These are phyloP conservation scores for Tipula vernalis DNA, from an alignment of 2,888 invertebrate genomes.

Conservation along the genomic window DNA sequence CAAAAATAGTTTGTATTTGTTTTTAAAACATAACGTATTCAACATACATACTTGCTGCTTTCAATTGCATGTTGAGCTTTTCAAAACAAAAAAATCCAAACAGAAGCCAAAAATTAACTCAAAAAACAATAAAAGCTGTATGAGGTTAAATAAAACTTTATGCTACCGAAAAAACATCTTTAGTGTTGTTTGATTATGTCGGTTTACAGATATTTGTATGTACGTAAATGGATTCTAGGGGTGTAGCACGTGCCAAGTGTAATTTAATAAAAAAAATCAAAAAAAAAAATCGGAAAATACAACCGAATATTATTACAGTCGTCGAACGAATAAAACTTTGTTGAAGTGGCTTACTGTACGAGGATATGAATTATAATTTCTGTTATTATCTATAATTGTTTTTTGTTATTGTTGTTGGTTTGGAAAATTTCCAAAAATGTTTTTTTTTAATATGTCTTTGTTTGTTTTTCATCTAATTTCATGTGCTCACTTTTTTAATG, in stretches of 20 bases:
- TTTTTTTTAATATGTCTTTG: background rate
- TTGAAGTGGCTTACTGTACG: background rate
- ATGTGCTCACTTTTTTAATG: background rate
- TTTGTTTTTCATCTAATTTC: background rate
- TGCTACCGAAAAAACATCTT: background rate
- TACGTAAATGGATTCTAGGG: background rate
- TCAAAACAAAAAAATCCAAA: background rate
- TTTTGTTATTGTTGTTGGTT: background rate
- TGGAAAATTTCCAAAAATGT: background rate
- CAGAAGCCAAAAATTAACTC: background rate
- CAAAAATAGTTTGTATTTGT: too few relatives aligned
- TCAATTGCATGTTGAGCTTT: background rate
- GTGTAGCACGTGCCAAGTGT: background rate
- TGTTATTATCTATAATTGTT: background rate
- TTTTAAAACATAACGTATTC: background rate
- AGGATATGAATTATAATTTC: background rate
- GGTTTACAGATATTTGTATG: background rate
- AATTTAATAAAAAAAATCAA: background rate
- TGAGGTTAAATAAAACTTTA: background rate
- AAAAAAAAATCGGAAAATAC: background rate
- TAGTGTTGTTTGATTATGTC: background rate
- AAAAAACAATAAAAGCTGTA: background rate
- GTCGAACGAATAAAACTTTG: background rate
- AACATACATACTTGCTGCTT: background rate
- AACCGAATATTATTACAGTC: background rate